These are phyloP conservation scores for Tethya wilhelma DNA, from an alignment of 37 sponge, comb jelly and placozoan species.

Conservation along the genomic window DNA sequence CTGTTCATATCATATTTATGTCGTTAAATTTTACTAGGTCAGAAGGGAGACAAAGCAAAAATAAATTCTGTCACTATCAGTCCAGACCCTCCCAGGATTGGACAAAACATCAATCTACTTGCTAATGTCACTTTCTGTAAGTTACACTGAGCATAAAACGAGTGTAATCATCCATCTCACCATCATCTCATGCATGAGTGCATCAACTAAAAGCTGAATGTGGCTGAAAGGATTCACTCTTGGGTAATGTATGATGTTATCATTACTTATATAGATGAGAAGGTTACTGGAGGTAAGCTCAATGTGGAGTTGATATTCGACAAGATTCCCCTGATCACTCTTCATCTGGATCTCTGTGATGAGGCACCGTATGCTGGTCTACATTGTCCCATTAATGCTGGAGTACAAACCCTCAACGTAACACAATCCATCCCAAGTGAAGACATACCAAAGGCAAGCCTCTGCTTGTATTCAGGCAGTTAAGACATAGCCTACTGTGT, in stretches of 20 bases:
- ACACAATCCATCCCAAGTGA: neutral
- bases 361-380: neutral
- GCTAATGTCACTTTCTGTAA: constrained; percentile 15
- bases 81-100: constrained; percentile 49
- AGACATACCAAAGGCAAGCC: no score
- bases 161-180: no score
- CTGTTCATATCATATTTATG: no score
- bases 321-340: neutral
- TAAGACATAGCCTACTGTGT: no score
- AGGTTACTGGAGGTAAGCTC: constrained; percentile 39
- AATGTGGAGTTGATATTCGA: neutral
- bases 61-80: constrained; percentile 21
- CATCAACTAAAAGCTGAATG: no score
- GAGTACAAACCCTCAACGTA: neutral
- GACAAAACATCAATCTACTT: constrained; percentile 21
- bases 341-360: constrained; percentile 1
- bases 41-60: constrained; percentile 8
- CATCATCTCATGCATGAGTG: no score
- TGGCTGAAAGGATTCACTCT: no score
- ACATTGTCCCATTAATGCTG: neutral
- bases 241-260: neutral
- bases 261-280: constrained; percentile 4
- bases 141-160: no score
- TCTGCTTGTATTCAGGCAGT: no score
- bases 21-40: no score